Conservation (phyloP, 2,888 invertebrate species). For the Torymus tubicola region DNA sequence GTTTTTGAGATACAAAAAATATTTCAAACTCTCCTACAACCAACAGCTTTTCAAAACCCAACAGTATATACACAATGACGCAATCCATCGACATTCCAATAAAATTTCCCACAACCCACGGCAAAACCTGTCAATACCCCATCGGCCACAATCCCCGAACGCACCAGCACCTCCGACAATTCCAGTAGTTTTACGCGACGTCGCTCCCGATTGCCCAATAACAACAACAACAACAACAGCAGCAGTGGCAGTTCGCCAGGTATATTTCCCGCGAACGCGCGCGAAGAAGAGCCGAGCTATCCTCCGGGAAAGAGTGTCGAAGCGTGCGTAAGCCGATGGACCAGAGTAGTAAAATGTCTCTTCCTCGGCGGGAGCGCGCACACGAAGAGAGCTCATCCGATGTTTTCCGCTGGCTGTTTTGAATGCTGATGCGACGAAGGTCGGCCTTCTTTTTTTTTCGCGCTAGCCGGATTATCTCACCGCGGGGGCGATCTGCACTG, state of each 20-base stretch:
- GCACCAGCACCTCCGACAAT: conserved; percentile 29
- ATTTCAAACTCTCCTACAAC: no score
- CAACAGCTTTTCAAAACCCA: no score
- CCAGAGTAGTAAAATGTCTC: no score
- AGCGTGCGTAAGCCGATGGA: conserved; percentile 63
- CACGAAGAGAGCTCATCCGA: conserved; percentile 64
- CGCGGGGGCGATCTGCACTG: conserved; percentile 45
- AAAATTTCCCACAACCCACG: no score
- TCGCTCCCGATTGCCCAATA: conserved; percentile 37
- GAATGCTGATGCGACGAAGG: conserved; percentile 22
- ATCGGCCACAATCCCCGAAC: no score
- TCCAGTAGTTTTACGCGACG: conserved; percentile 47
- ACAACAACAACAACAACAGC: no score
- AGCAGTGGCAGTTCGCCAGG: not conserved
- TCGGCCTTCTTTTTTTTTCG: conserved; percentile 52
- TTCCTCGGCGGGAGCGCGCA: no score
- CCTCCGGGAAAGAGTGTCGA: conserved; percentile 63
- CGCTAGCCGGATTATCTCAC: conserved; percentile 56
- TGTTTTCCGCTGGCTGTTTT: conserved; percentile 60
- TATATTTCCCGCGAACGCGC: conserved; percentile 22
- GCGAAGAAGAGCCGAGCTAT: conserved; percentile 36
- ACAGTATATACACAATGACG: no score
- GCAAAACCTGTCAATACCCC: no score
- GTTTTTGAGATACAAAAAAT: no score
- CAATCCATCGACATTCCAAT: no score